phyloP scores from a whole-genome alignment of 1,140 invertebrate genomes.

The Polyergus mexicanus region DNA sequence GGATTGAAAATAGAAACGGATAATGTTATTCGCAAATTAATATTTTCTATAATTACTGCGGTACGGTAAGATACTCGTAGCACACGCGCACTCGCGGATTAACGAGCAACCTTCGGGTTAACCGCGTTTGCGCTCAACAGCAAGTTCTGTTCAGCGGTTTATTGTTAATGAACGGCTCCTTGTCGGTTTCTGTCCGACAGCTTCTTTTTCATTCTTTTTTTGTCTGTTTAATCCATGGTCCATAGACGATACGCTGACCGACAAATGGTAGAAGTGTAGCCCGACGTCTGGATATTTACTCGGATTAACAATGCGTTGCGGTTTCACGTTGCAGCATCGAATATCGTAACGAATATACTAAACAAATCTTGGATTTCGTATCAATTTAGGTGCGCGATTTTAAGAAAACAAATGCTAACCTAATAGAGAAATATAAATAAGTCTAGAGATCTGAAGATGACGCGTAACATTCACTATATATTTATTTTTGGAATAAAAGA shows the following conservation, averaged over 20 bases:
- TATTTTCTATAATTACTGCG: conserved; percentile 5
- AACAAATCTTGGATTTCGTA: background rate
- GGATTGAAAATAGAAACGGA: background rate
- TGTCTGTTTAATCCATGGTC: conserved; percentile 21
- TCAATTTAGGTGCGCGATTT: background rate
- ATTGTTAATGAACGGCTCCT: conserved; percentile 41
- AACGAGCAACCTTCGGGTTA: conserved; percentile 36
- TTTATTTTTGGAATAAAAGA: background rate
- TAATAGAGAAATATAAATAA: background rate
- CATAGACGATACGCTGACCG: conserved; percentile 32
- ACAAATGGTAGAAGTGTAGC: conserved; percentile 27
- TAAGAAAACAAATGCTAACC: background rate
- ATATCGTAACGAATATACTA: background rate
- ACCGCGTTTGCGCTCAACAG: conserved; percentile 4
- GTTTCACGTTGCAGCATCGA: background rate
- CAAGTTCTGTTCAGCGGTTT: conserved; percentile 28
- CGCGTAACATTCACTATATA: background rate
- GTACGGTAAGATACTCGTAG: conserved; percentile 4
- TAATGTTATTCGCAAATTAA: background rate
- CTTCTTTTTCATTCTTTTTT: conserved; percentile 8
- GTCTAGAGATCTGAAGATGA: background rate
- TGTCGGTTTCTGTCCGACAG: conserved; percentile 18
- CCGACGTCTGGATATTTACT: conserved; percentile 66
- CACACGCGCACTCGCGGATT: background rate
- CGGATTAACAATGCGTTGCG: conserved; percentile 60